phyloP scores from a whole-genome alignment of 2,113 vertebrate species.

The Paramisgurnus dabryanus region DNA sequence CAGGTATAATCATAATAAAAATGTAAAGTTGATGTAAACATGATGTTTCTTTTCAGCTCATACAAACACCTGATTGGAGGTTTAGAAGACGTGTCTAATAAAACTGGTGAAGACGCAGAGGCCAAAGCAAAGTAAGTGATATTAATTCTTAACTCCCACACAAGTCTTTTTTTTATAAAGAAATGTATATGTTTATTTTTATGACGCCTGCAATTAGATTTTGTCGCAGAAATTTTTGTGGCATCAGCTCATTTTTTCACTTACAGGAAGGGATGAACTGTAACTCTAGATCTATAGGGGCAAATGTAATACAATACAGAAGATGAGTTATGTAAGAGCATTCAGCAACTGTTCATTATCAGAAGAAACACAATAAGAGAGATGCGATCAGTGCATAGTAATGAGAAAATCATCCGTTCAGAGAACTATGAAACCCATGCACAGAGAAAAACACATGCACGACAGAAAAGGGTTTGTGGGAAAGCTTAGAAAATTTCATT shows the following conservation, averaged over 20 bases:
- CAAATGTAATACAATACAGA: conserved; percentile 1
- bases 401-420: conserved; percentile 10
- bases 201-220: neutral
- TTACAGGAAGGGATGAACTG: neutral
- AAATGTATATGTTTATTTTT: too few species aligned
- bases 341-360: conserved; percentile 35
- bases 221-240: neutral
- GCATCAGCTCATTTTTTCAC: neutral
- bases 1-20: neutral
- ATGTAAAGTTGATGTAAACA: neutral
- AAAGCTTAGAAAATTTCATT: neutral
- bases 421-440: conserved; percentile 16
- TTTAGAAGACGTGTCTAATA: conserved; percentile 89
- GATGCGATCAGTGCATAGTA: neutral
- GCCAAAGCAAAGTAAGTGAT: conserved; percentile 91
- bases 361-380: conserved; percentile 36
- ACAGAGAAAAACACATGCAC: neutral
- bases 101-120: conserved; percentile 91
- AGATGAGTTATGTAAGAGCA: conserved; percentile 10
- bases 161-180: too few species aligned
- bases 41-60: conserved; percentile 73
- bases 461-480: conserved; percentile 15
- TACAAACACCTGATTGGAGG: conserved; percentile 96
- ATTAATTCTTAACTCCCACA: neutral
- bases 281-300: neutral